Evolutionary conservation across 2,113 vertebrate genomes (phyloP), one percentile per base, ranked within the genome.

Genomic region (Sceloporus undulatus): DNA sequence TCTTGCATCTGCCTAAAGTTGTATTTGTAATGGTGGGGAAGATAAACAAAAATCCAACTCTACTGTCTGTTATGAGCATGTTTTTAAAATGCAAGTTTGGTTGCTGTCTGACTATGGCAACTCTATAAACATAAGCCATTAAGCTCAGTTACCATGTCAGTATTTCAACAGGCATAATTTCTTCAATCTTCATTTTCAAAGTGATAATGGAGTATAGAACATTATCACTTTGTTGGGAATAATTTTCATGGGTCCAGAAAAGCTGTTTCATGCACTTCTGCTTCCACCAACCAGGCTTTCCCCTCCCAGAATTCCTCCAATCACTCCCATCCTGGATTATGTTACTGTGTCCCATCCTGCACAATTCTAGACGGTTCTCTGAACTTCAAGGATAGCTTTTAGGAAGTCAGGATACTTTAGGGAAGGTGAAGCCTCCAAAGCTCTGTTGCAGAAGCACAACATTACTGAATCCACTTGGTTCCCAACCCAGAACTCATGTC

Each of bases 1-100:
- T 79, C 98, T 97, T 70, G 99, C 99, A 92, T 98, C 98, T n/a
- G 87, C 94, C 99, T 99, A 82, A 2, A 90, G 74, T 7, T 81
- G 34, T 40, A 38, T 84, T 71, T 19, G 73, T 0, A 68, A 66
- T 92, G 73, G 78, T 91, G 82, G 90, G 87, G 8, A 73, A 90
- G 68, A 75, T 2, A 91, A 87, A n/a, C 70, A 59, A 86, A 85
- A 94, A 27, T 75, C 73, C 87, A 86, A 94, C 2, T 23, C n/a
- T 89, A 21, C 84, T 90, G 91, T 87, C 54, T 78, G 68, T 7
- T 65, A 56, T 27, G 23, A 38, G 74, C 29, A 76, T 62, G 59
- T 62, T 62, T 11, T 59, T 29, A 71, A 18, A 71, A 71, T 48
- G 91, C 90, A 9, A 14, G 13, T 2, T 29, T 40, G 85, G 29